Percentiles rank a stretch among this genome's conserved stretches.
Evolutionary conservation across 1,140 invertebrate species (phyloP).

Genomic region (Tribolium castaneum): DNA sequence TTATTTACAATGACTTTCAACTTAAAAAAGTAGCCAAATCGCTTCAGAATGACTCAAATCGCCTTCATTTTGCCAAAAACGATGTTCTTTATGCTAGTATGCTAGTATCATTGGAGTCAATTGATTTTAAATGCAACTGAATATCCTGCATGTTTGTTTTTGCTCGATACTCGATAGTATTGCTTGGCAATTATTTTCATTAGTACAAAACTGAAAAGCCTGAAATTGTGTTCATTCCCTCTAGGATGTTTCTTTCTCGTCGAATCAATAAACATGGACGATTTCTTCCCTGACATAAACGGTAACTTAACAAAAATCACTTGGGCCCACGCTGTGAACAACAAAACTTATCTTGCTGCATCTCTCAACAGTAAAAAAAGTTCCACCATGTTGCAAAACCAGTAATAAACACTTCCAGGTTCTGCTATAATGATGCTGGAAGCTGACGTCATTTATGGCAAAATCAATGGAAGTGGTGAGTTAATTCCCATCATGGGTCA

Average conservation of each 20-base stretch:
- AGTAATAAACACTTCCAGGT: conserved; percentile 63
- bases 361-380: conserved; percentile 68
- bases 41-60: no score
- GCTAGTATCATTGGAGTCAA: no score
- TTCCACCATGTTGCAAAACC: background rate
- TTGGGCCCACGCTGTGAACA: conserved; percentile 89
- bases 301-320: conserved; percentile 78
- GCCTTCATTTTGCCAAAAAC: no score
- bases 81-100: no score
- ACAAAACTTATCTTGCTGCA: conserved; percentile 69
- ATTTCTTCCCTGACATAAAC: conserved; percentile 63
- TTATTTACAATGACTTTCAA: no score
- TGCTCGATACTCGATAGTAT: no score
- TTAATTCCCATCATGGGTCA: conserved; percentile 87
- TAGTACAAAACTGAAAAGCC: no score
- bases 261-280: conserved; percentile 44
- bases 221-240: background rate
- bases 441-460: conserved; percentile 85
- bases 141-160: no score
- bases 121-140: no score
- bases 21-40: no score
- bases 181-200: no score
- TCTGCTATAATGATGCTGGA: conserved; percentile 87
- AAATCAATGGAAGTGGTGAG: conserved; percentile 63
- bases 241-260: background rate